phyloP scores from a whole-genome alignment of 2,888 invertebrate genomes.

The Tineola bisselliella region DNA sequence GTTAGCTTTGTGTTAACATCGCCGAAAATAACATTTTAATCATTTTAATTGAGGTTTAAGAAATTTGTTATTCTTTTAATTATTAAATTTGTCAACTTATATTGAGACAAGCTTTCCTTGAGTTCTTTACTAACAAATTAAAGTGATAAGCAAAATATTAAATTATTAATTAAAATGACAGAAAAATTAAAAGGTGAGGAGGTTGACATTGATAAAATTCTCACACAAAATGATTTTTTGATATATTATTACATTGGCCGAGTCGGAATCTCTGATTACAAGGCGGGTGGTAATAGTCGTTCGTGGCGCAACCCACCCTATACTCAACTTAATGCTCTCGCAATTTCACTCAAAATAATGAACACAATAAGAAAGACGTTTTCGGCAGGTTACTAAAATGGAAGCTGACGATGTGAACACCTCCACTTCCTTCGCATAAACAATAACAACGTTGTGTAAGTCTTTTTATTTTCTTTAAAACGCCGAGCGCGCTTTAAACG shows the following conservation, averaged over 20 bases:
- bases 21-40: background rate
- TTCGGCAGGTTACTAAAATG: slow-evolving; percentile 46
- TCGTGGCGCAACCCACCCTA: slow-evolving; percentile 47
- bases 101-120: too few species aligned
- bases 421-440: slow-evolving; percentile 9
- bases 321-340: slow-evolving; percentile 67
- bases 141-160: too few species aligned
- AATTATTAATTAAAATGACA: background rate
- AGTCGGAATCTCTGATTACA: slow-evolving; percentile 50
- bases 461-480: background rate
- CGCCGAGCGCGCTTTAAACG: background rate
- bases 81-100: too few species aligned
- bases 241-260: slow-evolving; percentile 11
- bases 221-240: background rate
- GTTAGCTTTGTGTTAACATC: background rate
- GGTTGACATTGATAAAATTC: background rate
- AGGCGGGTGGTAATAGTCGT: slow-evolving; percentile 50
- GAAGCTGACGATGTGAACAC: slow-evolving; percentile 42
- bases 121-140: too few species aligned
- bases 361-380: slow-evolving; percentile 58
- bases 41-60: background rate
- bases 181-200: background rate
- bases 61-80: background rate
- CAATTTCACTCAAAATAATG: slow-evolving; percentile 66
- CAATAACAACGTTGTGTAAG: background rate